phyloP scores from a whole-genome alignment of 2,888 invertebrate genomes.

The Rhimphoctona megacephalus region DNA sequence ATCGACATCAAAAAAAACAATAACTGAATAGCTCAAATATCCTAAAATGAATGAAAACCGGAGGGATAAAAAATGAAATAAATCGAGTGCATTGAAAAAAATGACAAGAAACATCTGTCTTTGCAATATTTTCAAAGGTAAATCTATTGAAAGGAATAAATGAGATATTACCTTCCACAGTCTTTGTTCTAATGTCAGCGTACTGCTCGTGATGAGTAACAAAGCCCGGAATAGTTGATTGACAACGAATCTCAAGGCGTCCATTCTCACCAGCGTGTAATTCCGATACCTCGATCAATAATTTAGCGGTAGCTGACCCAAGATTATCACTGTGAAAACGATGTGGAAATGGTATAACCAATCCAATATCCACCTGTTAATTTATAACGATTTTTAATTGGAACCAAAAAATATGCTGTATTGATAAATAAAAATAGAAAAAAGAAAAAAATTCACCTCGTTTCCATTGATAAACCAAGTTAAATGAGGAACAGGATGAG shows the following conservation, averaged over 20 bases:
- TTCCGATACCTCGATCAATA: conserved; percentile 91
- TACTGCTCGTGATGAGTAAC: conserved; percentile 90
- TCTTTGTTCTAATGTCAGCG: conserved; percentile 91
- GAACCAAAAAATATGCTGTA: background rate
- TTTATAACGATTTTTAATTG: background rate
- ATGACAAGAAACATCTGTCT: background rate
- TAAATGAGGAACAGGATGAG: conserved; percentile 90
- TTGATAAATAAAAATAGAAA: too few species aligned
- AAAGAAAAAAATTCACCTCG: conserved; percentile 86
- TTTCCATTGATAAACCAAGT: conserved; percentile 92
- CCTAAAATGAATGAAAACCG: background rate
- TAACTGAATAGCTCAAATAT: background rate
- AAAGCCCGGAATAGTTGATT: conserved; percentile 92
- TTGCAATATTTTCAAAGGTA: background rate
- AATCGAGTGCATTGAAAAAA: background rate
- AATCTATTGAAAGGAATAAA: background rate
- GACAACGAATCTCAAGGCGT: conserved; percentile 90
- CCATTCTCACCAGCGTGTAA: conserved; percentile 90
- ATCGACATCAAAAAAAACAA: background rate
- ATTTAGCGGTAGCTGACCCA: conserved; percentile 88
- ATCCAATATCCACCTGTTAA: conserved; percentile 78
- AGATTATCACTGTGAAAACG: conserved; percentile 74
- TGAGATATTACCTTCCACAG: conserved; percentile 88
- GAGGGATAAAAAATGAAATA: background rate
- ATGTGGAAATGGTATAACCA: conserved; percentile 79